Percentiles rank a stretch among this genome's conserved stretches.
These are phyloP conservation scores for Myotis findleyi DNA, from an alignment of 2,797 vertebrate genomes.

Conservation along the genomic window DNA sequence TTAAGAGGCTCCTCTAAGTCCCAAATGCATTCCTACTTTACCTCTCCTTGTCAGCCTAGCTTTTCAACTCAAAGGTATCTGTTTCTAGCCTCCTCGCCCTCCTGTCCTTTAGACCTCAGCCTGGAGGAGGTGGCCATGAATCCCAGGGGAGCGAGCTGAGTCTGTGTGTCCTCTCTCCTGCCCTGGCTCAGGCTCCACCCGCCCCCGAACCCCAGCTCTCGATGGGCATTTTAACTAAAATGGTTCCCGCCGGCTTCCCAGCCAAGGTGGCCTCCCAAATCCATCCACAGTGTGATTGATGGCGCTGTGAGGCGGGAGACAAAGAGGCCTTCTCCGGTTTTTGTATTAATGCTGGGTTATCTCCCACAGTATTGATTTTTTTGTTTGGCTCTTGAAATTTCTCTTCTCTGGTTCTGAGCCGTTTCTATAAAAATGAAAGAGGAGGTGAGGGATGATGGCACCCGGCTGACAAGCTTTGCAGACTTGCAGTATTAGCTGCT, in stretches of 20 bases:
- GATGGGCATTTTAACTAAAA: slow-evolving; percentile 47
- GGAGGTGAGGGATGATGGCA: slow-evolving; percentile 71
- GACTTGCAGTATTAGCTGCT: slow-evolving; percentile 42
- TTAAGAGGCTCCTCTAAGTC: background rate
- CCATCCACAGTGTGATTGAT: background rate
- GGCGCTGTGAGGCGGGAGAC: background rate
- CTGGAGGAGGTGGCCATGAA: background rate
- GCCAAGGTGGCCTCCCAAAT: slow-evolving; percentile 48
- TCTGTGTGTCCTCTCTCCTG: accelerated
- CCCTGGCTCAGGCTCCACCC: background rate
- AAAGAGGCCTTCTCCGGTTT: slow-evolving; percentile 53
- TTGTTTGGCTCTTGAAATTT: slow-evolving; percentile 62
- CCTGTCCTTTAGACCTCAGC: background rate
- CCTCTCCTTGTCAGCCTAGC: background rate
- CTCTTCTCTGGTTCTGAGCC: slow-evolving; percentile 54
- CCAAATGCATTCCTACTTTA: background rate
- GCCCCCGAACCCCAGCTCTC: background rate
- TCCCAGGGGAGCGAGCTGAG: background rate
- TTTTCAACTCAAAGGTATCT: background rate
- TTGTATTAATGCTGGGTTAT: slow-evolving; percentile 50
- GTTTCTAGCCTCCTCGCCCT: background rate
- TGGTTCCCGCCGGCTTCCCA: background rate
- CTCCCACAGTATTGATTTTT: slow-evolving; percentile 64
- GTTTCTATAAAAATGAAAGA: slow-evolving; percentile 67
- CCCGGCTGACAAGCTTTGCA: slow-evolving; percentile 51